Percentiles rank a stretch among this genome's conserved stretches.
Evolutionary conservation across 2,888 invertebrate genomes (phyloP).

Genomic region (Sacculina carcini): DNA sequence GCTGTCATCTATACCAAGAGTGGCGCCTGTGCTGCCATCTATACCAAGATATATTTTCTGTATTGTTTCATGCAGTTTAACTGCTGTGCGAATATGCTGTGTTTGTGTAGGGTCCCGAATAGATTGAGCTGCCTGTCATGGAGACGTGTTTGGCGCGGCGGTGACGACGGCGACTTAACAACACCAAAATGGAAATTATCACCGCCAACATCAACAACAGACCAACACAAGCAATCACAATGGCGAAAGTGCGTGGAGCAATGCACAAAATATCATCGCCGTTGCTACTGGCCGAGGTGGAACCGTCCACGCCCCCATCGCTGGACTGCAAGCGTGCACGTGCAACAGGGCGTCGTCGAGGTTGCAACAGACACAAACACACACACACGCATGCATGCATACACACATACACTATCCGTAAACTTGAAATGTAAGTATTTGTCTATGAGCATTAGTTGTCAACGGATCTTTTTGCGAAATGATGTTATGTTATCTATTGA

Average conservation of each 20-base stretch:
- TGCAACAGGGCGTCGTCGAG: no score
- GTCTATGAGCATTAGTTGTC: no score
- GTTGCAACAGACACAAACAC: no score
- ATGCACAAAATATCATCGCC: constrained; percentile 55
- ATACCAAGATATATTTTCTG: neutral
- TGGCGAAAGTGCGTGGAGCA: constrained; percentile 66
- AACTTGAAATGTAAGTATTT: no score
- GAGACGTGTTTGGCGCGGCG: constrained; percentile 40
- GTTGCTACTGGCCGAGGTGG: constrained; percentile 27
- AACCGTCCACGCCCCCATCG: no score
- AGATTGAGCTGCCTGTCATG: constrained; percentile 51
- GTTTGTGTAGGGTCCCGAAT: constrained; percentile 80
- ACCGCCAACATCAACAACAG: constrained; percentile 66
- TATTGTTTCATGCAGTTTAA: constrained; percentile 1
- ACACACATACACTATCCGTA: no score
- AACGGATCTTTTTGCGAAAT: no score
- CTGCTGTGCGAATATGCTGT: constrained; percentile 38
- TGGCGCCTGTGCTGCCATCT: neutral
- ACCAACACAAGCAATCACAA: constrained; percentile 70
- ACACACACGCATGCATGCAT: no score
- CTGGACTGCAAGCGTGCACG: no score
- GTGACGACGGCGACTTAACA: constrained; percentile 35
- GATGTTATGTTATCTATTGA: no score
- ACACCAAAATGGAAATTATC: constrained; percentile 55
- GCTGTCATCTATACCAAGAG: no score